Conservation (phyloP, 2,888 invertebrate genomes). For the Horisme vitalbata region DNA sequence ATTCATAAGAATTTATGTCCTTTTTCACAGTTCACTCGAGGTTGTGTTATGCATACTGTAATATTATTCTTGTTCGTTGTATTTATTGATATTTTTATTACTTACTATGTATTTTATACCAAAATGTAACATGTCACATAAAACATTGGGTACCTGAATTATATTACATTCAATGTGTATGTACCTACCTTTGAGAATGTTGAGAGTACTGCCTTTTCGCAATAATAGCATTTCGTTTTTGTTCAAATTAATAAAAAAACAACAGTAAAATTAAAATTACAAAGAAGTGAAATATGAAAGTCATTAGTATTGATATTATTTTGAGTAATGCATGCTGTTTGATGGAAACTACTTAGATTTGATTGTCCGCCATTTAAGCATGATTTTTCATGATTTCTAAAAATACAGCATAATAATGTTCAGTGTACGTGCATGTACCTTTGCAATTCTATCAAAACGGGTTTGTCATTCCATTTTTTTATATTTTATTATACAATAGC, state of each 20-base stretch:
- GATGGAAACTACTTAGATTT: no score
- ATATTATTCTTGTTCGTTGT: conserved; percentile 23
- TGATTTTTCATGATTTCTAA: no score
- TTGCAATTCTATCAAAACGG: conserved; percentile 40
- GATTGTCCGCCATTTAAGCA: no score
- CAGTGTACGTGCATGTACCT: neutral
- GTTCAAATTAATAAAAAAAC: no score
- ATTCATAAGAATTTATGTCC: conserved; percentile 5
- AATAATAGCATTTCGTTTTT: no score
- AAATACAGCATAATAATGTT: no score
- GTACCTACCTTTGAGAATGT: no score
- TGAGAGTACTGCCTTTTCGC: no score
- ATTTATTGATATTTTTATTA: conserved; percentile 19
- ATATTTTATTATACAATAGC: conserved; percentile 28
- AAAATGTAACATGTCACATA: conserved; percentile 52
- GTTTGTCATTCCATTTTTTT: conserved; percentile 59
- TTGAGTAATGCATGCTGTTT: no score
- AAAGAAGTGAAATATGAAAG: no score
- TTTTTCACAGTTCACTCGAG: conserved; percentile 66
- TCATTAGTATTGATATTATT: no score
- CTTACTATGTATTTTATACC: conserved; percentile 40
- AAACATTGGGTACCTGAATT: conserved; percentile 43
- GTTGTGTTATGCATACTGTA: conserved; percentile 59
- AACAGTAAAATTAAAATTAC: no score
- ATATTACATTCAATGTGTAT: conserved; percentile 31